Conservation (phyloP, 1,140 invertebrate species). For the Formica exsecta region DNA sequence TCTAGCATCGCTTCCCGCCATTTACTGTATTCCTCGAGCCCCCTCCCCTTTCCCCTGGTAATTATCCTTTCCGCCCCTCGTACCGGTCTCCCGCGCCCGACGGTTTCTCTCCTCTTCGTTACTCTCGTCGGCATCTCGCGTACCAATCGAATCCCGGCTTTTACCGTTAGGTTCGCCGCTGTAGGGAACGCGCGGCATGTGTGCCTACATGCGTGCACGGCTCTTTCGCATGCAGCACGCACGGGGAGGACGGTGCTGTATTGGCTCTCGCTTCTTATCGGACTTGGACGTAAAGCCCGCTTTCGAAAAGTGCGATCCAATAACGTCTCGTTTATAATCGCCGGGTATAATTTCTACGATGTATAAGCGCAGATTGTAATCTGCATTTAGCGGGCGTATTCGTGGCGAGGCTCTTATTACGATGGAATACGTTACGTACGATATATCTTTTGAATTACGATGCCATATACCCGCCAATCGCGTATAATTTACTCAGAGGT, state of each 20-base stretch:
- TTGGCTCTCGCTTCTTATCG: constrained; percentile 53
- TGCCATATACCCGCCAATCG: not conserved
- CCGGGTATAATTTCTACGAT: constrained; percentile 48
- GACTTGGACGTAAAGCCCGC: constrained; percentile 23
- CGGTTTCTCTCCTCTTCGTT: constrained; percentile 13
- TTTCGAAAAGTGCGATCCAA: constrained; percentile 51
- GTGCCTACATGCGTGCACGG: constrained; percentile 39
- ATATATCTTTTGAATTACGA: constrained; percentile 45
- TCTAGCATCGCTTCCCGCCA: constrained; percentile 62
- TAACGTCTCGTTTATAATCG: constrained; percentile 51
- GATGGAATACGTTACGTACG: constrained; percentile 45
- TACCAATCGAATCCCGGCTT: constrained; percentile 52
- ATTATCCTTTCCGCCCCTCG: constrained; percentile 62
- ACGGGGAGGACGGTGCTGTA: constrained; percentile 2
- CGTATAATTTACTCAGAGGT: not conserved
- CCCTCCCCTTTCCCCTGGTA: constrained; percentile 20
- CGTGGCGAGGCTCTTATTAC: constrained; percentile 36
- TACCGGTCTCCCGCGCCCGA: not conserved
- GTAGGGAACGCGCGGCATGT: constrained; percentile 49
- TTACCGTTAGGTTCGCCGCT: constrained; percentile 65
- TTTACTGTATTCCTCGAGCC: constrained; percentile 33
- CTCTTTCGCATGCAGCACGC: constrained; percentile 8
- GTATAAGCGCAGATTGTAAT: constrained; percentile 46
- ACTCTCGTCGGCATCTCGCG: constrained; percentile 57
- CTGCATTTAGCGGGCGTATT: constrained; percentile 43